These are phyloP conservation scores for Abscondita cerata DNA, from an alignment of 2,888 invertebrate species.

Conservation along the genomic window DNA sequence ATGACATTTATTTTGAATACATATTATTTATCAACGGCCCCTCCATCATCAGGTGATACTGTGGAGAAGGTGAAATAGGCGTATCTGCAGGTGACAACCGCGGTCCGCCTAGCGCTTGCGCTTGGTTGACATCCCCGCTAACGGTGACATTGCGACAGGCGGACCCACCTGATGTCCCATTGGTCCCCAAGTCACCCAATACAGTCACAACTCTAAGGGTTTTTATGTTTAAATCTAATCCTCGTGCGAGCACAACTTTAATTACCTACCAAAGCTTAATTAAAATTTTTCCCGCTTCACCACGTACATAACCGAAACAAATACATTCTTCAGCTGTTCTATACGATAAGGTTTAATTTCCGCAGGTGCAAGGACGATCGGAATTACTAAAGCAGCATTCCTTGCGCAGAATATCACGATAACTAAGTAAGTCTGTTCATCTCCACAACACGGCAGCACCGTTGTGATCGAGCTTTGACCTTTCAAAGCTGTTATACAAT, in stretches of 20 bases:
- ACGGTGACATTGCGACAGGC: conserved; percentile 59
- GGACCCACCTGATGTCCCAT: conserved; percentile 58
- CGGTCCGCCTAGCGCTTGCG: conserved; percentile 57
- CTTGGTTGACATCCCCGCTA: conserved; percentile 55
- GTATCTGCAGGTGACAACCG: conserved; percentile 56
- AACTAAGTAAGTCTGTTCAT: conserved; percentile 39
- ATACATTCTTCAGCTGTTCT: background rate
- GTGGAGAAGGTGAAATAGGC: conserved; percentile 55
- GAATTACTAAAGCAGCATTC: conserved; percentile 5
- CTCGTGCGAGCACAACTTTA: no score
- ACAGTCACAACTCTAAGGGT: conserved; percentile 40
- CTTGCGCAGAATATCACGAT: conserved; percentile 33
- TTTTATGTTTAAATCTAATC: conserved; percentile 5
- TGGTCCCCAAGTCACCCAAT: conserved; percentile 57
- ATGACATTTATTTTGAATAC: conserved; percentile 14
- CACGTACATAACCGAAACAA: no score
- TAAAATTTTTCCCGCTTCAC: no score
- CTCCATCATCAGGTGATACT: conserved; percentile 54
- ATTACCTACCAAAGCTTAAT: no score
- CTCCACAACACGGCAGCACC: conserved; percentile 41
- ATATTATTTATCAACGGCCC: conserved; percentile 22
- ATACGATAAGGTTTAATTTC: conserved; percentile 1
- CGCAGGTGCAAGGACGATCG: conserved; percentile 16
- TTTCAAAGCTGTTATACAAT: conserved; percentile 39
- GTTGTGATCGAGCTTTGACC: conserved; percentile 42